Evolutionary conservation across 2,113 vertebrate species (phyloP).

Genomic region (Psilopsiagon aurifrons): DNA sequence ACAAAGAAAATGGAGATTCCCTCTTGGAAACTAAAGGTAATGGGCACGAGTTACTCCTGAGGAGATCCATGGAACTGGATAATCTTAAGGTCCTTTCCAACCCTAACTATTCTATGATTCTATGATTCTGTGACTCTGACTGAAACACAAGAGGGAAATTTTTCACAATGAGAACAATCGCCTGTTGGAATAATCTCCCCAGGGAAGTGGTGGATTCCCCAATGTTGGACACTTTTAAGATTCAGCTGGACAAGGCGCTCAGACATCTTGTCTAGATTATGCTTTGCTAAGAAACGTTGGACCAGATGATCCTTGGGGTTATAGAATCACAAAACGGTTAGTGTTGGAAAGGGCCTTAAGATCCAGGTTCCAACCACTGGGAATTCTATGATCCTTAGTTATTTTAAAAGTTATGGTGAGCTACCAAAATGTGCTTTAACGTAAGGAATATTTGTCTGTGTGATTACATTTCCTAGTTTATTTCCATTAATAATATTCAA

Average conservation of each 20-base stretch:
- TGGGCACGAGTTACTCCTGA: not conserved
- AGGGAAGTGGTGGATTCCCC: not conserved
- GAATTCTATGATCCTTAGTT: not conserved
- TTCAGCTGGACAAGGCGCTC: not conserved
- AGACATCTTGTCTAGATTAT: not conserved
- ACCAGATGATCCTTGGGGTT: not conserved
- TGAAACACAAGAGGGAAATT: not conserved
- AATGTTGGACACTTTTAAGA: not conserved
- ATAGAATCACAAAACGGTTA: not conserved
- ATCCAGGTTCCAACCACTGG: not conserved
- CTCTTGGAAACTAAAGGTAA: not conserved
- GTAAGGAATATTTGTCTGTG: accelerated
- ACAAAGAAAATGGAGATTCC: not conserved
- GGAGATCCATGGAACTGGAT: not conserved
- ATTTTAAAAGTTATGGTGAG: not conserved
- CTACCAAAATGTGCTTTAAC: not conserved
- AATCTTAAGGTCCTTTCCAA: no score
- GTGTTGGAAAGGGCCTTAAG: not conserved
- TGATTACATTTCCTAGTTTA: not conserved
- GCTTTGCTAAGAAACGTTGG: not conserved
- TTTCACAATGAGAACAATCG: not conserved
- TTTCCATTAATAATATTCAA: not conserved
- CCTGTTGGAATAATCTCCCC: not conserved
- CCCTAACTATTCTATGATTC: not conserved
- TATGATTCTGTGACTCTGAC: not conserved